phyloP scores from a whole-genome alignment of 2,888 invertebrate genomes.

The Caenorhabditis sp. region DNA sequence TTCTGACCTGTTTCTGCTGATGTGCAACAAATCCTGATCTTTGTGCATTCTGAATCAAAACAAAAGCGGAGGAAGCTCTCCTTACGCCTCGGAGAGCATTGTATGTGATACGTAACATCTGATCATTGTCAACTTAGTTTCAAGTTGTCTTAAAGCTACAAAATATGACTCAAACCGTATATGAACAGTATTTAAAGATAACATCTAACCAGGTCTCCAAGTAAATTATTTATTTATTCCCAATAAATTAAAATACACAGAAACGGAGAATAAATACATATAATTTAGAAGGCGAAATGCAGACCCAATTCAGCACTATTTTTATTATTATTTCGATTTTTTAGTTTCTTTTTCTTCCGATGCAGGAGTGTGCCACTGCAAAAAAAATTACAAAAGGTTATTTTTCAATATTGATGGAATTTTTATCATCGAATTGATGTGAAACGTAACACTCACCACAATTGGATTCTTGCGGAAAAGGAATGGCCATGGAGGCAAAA shows the following conservation, averaged over 20 bases:
- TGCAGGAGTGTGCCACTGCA: conserved; percentile 36
- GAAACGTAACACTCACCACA: conserved; percentile 25
- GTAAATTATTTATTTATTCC: no score
- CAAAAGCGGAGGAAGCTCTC: not conserved
- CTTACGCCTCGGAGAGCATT: not conserved
- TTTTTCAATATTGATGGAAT: no score
- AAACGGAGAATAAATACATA: not conserved
- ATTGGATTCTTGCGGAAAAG: conserved; percentile 63
- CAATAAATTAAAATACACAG: no score
- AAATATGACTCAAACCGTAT: no score
- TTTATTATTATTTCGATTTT: conserved; percentile 33
- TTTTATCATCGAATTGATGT: no score
- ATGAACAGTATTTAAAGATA: no score
- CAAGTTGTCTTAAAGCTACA: no score
- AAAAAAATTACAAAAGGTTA: no score
- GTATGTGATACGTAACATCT: not conserved
- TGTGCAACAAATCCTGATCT: not conserved
- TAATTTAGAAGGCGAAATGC: not conserved
- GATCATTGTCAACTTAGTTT: not conserved
- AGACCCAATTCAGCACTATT: not conserved
- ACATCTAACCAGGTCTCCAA: no score
- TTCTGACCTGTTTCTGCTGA: not conserved
- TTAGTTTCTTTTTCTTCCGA: conserved; percentile 26
- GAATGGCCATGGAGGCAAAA: conserved; percentile 68
- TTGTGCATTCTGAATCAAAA: not conserved